A percentile compares a stretch with the other conserved stretches of the same genome.
Conservation (phyloP, 2,113 vertebrate genomes). For the Ageneiosus marmoratus region DNA sequence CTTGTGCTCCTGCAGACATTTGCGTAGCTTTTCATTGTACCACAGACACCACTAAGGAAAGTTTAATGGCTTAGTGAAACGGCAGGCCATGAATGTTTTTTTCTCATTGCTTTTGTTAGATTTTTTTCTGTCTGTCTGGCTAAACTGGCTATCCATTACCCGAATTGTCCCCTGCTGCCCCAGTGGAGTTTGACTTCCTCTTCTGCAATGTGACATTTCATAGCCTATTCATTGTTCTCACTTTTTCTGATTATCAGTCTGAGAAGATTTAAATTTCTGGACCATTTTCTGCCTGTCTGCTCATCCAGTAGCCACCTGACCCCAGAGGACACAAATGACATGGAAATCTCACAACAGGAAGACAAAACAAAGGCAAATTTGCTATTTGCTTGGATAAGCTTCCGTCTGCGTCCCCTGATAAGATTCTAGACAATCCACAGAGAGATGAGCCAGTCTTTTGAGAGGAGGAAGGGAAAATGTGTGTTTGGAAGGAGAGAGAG, state of each 20-base stretch:
- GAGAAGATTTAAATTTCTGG: constrained; percentile 39
- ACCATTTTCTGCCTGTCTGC: constrained; percentile 25
- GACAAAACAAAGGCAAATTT: constrained; percentile 52
- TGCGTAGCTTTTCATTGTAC: background rate
- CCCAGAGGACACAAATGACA: constrained; percentile 27
- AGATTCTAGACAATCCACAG: constrained; percentile 35
- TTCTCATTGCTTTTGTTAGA: constrained; percentile 48
- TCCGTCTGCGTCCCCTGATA: constrained; percentile 54
- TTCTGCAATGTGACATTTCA: constrained; percentile 42
- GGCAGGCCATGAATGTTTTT: constrained; percentile 45
- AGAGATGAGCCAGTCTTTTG: constrained; percentile 41
- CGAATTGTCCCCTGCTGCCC: constrained; percentile 60
- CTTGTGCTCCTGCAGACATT: background rate
- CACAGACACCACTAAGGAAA: background rate
- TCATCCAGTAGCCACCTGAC: constrained; percentile 32
- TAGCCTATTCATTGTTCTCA: constrained; percentile 34
- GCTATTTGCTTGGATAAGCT: constrained; percentile 52
- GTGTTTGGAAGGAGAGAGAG: constrained; percentile 7
- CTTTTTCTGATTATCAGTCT: constrained; percentile 42
- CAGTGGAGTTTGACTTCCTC: constrained; percentile 13
- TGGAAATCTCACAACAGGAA: constrained; percentile 45
- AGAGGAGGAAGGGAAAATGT: constrained; percentile 43
- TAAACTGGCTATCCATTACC: constrained; percentile 43
- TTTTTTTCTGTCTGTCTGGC: constrained; percentile 56
- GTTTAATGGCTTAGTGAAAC: constrained; percentile 27